Base-by-base conservation (phyloP, 2,113 vertebrate genomes). In the Ceyx cyanopectus region DNA sequence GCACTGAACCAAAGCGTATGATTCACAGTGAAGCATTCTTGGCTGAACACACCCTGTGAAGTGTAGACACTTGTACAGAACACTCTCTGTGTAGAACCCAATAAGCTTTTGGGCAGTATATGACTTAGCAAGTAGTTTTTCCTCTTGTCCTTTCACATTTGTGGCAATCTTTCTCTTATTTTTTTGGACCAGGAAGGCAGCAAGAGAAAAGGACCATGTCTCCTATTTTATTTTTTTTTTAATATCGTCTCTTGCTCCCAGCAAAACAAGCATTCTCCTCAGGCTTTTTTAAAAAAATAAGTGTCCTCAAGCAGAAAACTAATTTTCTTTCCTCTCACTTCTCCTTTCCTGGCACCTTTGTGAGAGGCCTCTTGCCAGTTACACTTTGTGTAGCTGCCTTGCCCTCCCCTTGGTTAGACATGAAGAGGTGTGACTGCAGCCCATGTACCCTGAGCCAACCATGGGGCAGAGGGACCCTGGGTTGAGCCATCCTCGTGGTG, bases 1-100 rank as follows among this genome's bases (percentile, higher is more conserved):
- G 93, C 95, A 97, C 94, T 95, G 97, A 97, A 97, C 95, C 97
- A 97, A 96, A 96, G 94, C 8, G 1, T 85, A 83, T 87, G 58
- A 89, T 92, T 96, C 90, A 22, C 82, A 94, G 95, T 78, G 85
- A 77, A 29, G 74, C 81, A 58, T 95, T 95, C 94, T 88, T 96
- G 96, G 94, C 94, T 97, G 94, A 95, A 95, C 95, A 93, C 26
- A 2, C 93, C 43, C 58, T 0, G 0, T 94, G 91, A 90, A 94
- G 91, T 62, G 74, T 73, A 83, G 92, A 65, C 57, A 21, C 95
- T 95, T 83, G 91, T 69, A 84, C 56, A 78, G 87, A 85, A 65
- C 61, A 30, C 61, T 57, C 45, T 76, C 62, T 37, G 15, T 82
- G 78, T 54, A 62, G 63, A 90, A 15, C 77, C 26, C 86, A 65